Percentiles rank a stretch among this genome's conserved stretches.
These are phyloP conservation scores for Aratinga solstitialis DNA, from an alignment of 2,797 vertebrate species.

Conservation along the genomic window DNA sequence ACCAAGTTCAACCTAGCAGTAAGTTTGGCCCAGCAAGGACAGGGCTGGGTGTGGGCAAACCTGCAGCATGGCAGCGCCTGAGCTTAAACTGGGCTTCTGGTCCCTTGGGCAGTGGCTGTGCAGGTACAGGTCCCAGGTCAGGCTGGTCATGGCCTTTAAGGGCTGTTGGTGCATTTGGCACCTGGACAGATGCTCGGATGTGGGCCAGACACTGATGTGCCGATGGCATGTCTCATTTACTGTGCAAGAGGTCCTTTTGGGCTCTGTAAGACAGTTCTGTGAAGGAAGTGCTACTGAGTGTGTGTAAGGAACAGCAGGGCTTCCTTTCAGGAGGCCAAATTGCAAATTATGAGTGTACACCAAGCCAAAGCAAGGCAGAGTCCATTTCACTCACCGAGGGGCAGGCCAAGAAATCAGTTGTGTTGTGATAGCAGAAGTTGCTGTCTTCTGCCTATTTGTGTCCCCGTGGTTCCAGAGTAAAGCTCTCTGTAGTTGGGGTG, in stretches of 20 bases:
- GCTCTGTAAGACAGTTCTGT: neutral
- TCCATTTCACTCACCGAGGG: neutral
- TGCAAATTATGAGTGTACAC: neutral
- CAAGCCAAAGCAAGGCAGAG: neutral
- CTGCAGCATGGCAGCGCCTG: neutral
- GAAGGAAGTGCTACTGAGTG: neutral
- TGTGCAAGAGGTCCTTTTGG: neutral
- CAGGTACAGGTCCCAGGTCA: neutral
- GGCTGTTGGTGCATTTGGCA: neutral
- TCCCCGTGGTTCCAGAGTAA: neutral
- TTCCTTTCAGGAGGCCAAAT: neutral
- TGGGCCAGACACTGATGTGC: neutral
- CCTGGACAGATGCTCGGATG: neutral
- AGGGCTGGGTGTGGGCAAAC: rapidly evolving
- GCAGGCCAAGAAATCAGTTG: neutral
- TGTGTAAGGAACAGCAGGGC: neutral
- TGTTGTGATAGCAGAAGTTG: neutral
- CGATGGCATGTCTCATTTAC: neutral
- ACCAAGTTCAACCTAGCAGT: neutral
- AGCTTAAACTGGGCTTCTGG: neutral
- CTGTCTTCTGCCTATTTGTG: neutral
- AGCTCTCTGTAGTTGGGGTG: neutral
- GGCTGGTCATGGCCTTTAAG: neutral
- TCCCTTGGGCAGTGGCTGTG: neutral
- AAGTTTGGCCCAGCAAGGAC: neutral